Percentiles rank a stretch among this genome's conserved stretches.
These are phyloP conservation scores for Micromussa lordhowensis DNA, from an alignment of 92 coral and sea anemone genomes.

Conservation along the genomic window DNA sequence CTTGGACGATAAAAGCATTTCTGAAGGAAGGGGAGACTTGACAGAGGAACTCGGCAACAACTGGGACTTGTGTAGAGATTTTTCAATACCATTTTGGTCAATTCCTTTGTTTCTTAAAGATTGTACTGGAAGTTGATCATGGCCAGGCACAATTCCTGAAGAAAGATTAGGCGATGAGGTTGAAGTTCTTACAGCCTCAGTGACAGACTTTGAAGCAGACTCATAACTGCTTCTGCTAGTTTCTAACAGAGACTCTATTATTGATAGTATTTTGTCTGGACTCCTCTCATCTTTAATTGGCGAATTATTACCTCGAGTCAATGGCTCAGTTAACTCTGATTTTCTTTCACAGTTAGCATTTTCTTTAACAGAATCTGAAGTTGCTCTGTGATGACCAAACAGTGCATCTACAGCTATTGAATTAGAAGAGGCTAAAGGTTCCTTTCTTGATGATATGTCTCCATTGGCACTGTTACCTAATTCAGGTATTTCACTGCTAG, in stretches of 20 bases:
- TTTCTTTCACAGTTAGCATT: neutral
- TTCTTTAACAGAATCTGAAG: neutral
- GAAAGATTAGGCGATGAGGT: neutral
- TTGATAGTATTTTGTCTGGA: conserved; percentile 9
- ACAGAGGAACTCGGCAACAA: neutral
- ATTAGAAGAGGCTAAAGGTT: conserved; percentile 1
- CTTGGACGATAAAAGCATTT: conserved; percentile 13
- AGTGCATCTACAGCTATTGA: conserved; percentile 1
- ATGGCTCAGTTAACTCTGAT: neutral
- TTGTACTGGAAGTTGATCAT: neutral
- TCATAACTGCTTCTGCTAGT: neutral
- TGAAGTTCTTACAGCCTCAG: neutral
- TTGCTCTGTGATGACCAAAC: conserved; percentile 4
- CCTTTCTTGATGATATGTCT: neutral
- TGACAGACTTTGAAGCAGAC: neutral
- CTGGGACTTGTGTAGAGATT: neutral
- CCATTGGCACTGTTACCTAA: neutral
- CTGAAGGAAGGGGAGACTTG: conserved; percentile 32
- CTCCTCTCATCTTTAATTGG: neutral
- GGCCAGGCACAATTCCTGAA: neutral
- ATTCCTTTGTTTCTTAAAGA: neutral
- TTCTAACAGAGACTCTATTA: neutral
- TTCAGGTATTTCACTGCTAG: conserved; percentile 9
- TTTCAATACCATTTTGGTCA: neutral
- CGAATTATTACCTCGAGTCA: neutral